Evolutionary conservation across 2,888 invertebrate species (phyloP).

Genomic region (Thumatha senex): DNA sequence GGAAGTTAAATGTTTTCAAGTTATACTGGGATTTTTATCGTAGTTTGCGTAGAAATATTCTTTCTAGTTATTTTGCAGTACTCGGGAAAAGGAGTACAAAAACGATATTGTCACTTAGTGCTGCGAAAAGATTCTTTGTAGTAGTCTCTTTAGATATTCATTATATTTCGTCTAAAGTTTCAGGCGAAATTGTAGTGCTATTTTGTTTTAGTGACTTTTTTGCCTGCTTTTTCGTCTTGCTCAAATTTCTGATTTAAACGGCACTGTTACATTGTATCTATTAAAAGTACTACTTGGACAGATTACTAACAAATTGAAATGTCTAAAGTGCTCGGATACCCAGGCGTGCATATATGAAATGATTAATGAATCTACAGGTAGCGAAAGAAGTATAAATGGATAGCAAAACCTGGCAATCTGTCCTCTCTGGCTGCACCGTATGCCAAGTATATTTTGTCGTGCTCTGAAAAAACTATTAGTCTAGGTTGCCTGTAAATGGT

Average conservation of each 20-base stretch:
- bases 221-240: background rate
- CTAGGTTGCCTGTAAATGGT: too few species aligned
- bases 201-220: background rate
- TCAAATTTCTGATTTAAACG: background rate
- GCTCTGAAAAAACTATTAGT: too few species aligned
- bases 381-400: too few species aligned
- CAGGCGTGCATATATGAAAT: too few species aligned
- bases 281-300: too few species aligned
- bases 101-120: slow-evolving; percentile 42
- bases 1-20: slow-evolving; percentile 64
- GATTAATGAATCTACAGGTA: too few species aligned
- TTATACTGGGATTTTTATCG: slow-evolving; percentile 50
- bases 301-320: too few species aligned
- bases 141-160: slow-evolving; percentile 19
- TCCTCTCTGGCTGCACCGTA: too few species aligned
- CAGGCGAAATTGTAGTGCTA: slow-evolving; percentile 6
- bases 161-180: slow-evolving; percentile 17
- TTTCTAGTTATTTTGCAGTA: slow-evolving; percentile 47
- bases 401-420: too few species aligned
- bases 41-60: slow-evolving; percentile 36
- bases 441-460: too few species aligned
- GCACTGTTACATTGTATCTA: too few species aligned
- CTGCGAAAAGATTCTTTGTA: slow-evolving; percentile 16
- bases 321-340: too few species aligned
- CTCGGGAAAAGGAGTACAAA: slow-evolving; percentile 38